Percentiles rank a stretch among this genome's conserved stretches.
Conservation (phyloP, 2,113 vertebrate genomes). For the Verasper variegatus region DNA sequence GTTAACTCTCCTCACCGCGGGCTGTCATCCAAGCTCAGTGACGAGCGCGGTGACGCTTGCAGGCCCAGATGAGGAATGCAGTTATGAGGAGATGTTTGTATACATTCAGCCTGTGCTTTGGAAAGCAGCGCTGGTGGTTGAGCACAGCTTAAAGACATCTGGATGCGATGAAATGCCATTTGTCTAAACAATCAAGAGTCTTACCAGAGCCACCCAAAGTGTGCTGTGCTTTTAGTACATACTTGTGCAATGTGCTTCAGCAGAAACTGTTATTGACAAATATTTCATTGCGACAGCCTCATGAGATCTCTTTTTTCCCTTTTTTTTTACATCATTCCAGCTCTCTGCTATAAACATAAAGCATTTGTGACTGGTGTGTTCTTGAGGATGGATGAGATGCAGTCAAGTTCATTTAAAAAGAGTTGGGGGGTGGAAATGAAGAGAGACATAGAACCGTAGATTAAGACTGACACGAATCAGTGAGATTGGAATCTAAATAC, state of each 20-base stretch:
- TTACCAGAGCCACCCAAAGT: constrained; percentile 83
- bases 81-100: constrained; percentile 85
- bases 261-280: constrained; percentile 81
- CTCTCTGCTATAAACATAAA: constrained; percentile 65
- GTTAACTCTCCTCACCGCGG: constrained; percentile 12
- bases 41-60: constrained; percentile 62
- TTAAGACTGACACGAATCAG: constrained; percentile 31
- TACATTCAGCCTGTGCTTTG: constrained; percentile 81
- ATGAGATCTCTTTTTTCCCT: constrained; percentile 41
- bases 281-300: constrained; percentile 79
- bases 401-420: constrained; percentile 41
- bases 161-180: constrained; percentile 86
- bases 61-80: constrained; percentile 82
- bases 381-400: constrained; percentile 46
- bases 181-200: constrained; percentile 85
- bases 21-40: constrained; percentile 45
- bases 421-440: constrained; percentile 9
- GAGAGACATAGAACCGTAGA: constrained; percentile 42
- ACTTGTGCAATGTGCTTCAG: constrained; percentile 76
- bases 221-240: constrained; percentile 73
- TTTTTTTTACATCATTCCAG: constrained; percentile 31
- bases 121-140: constrained; percentile 74
- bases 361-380: constrained; percentile 51
- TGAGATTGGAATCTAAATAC: constrained; percentile 21
- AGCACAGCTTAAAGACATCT: constrained; percentile 86